phyloP scores from a whole-genome alignment of 2,113 vertebrate genomes.

The Corydoras maculifer region DNA sequence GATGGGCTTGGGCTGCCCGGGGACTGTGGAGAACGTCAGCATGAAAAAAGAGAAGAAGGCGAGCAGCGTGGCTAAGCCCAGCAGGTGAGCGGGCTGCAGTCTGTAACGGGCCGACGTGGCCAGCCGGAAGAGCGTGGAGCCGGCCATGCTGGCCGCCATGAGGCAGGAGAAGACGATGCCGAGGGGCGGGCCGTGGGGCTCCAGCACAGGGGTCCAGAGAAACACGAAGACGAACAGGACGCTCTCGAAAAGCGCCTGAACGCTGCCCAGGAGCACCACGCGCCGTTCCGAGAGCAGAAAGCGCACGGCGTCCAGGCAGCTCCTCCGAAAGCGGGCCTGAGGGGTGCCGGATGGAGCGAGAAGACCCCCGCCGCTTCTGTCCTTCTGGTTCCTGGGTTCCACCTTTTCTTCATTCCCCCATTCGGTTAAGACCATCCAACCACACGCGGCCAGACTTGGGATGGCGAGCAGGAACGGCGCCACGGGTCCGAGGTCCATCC shows the following conservation, averaged over 20 bases:
- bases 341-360: slow-evolving; percentile 37
- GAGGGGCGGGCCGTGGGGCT: slow-evolving; percentile 79
- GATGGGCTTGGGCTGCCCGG: slow-evolving; percentile 75
- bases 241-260: slow-evolving; percentile 89
- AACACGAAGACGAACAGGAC: slow-evolving; percentile 91
- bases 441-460: slow-evolving; percentile 72
- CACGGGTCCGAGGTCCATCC: slow-evolving; percentile 81
- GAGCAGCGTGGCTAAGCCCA: slow-evolving; percentile 80
- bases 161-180: slow-evolving; percentile 86
- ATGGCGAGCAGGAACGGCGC: slow-evolving; percentile 84
- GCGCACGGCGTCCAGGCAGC: slow-evolving; percentile 74
- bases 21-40: slow-evolving; percentile 82
- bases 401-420: slow-evolving; percentile 78
- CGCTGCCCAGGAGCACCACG: slow-evolving; percentile 78
- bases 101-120: slow-evolving; percentile 77
- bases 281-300: slow-evolving; percentile 79
- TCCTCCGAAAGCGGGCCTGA: slow-evolving; percentile 62
- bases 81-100: slow-evolving; percentile 81
- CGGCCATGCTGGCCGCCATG: slow-evolving; percentile 84
- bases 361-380: slow-evolving; percentile 48
- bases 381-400: slow-evolving; percentile 4
- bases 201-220: slow-evolving; percentile 88
- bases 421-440: slow-evolving; percentile 68
- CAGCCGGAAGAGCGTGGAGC: slow-evolving; percentile 77
- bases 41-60: slow-evolving; percentile 88